A percentile compares a stretch with the other conserved stretches of the same genome.
Conservation (phyloP, 2,888 invertebrate genomes). For the Andrena chrysosceles region DNA sequence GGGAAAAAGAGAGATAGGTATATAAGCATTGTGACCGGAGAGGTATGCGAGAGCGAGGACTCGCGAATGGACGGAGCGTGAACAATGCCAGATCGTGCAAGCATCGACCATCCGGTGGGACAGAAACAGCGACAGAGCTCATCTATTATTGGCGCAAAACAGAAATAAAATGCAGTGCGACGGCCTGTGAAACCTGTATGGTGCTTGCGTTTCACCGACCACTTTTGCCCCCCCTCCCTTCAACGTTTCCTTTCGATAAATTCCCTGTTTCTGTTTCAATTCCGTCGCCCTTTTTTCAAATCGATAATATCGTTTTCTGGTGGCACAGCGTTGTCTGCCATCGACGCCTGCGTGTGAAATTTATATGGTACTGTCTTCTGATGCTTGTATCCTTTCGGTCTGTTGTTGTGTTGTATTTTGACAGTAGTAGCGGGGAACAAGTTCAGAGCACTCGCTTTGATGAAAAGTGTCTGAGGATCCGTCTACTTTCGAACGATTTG, state of each 20-base stretch:
- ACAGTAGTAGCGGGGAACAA: too few relatives aligned
- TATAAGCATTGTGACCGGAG: constrained; percentile 69
- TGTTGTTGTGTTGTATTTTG: too few relatives aligned
- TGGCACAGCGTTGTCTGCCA: too few relatives aligned
- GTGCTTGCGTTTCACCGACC: constrained; percentile 66
- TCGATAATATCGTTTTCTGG: too few relatives aligned
- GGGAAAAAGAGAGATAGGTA: constrained; percentile 37
- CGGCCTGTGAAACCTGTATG: constrained; percentile 70
- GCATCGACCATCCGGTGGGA: constrained; percentile 60
- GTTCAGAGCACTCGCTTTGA: too few relatives aligned
- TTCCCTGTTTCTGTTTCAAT: constrained; percentile 29
- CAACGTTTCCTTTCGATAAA: constrained; percentile 40
- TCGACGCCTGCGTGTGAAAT: too few relatives aligned
- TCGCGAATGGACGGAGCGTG: constrained; percentile 63
- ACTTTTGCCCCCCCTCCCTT: constrained; percentile 52
- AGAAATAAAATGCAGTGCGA: constrained; percentile 78
- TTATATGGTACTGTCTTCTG: too few relatives aligned
- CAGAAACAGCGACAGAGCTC: constrained; percentile 73
- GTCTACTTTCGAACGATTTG: too few relatives aligned
- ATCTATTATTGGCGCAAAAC: constrained; percentile 79
- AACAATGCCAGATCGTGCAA: constrained; percentile 69
- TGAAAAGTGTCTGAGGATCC: too few relatives aligned
- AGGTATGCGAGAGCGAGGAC: constrained; percentile 65
- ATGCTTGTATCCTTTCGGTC: too few relatives aligned
- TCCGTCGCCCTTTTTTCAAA: not conserved